Base-by-base conservation (phyloP, 2,888 invertebrate genomes). In the Plebejus melissa region DNA sequence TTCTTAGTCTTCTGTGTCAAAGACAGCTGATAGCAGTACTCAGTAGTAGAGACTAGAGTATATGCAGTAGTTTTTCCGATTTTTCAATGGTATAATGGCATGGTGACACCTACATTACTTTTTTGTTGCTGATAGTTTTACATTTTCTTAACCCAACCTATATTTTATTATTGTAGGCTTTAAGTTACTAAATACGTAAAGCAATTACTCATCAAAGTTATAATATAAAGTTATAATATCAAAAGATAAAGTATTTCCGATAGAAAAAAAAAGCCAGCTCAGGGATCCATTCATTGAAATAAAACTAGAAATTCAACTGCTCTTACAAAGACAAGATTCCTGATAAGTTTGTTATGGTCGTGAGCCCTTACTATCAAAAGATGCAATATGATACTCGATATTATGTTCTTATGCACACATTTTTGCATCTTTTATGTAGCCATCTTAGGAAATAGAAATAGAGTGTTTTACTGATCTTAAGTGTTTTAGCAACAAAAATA, bases 301-400 rank as follows among this genome's bases (percentile, higher is more conserved):
- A 41, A 70, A 70, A 70, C 41, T 41, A 38, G 70, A 41, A 70
- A 70, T 70, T 70, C 70, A 41, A 70, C 70, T 70, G 11, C 41
- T 41, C 11, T 69, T 38, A 41, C n/a, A n/a, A 41, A 41, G 69
- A 22, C n/a, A 41, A 69, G 41, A n/a, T 70, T 41, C 1, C 38
- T 38, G n/a, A 13, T 16, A 41, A 9, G 22, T n/a, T 70, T 38
- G n/a, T 70, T 70, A 70, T 70, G n/a, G 38, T 70, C 38, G 41
- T 22, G 41, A 70, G 41, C 9, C 7, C 0, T 9, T 9, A 22
- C 28, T 16, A 16, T 38, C 16, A 28, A 28, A 22, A 60, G 11
- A 60, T 60, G 60, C 9, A 60, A 58, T 54, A 4, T 4, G 4
- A 54, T 54, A 54, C 54, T 54, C 4, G 54, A 16, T 46, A 38